A percentile compares a stretch with the other conserved stretches of the same genome.
Evolutionary conservation across 2,888 invertebrate genomes (phyloP).

Genomic region (Thecocarcelia acutangulata): DNA sequence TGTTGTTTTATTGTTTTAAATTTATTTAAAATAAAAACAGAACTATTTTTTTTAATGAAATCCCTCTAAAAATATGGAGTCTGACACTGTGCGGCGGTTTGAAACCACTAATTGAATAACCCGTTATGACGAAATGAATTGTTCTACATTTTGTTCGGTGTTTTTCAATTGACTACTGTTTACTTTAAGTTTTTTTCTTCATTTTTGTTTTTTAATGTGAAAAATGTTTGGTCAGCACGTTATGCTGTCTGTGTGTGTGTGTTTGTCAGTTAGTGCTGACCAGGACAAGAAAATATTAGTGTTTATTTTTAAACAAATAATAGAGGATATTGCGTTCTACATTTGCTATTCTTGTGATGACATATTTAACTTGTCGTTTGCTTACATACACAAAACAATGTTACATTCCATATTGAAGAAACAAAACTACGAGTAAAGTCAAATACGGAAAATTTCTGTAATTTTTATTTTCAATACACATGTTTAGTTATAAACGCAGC

Average conservation of each 20-base stretch:
- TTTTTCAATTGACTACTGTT: constrained; percentile 18
- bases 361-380: neutral
- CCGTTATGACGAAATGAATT: constrained; percentile 4
- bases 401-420: no score
- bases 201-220: constrained; percentile 1
- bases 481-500: no score
- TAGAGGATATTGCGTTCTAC: neutral
- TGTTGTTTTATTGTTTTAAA: no score
- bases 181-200: constrained; percentile 18
- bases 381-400: neutral
- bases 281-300: neutral
- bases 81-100: no score
- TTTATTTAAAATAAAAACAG: no score
- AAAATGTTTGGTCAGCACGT: constrained; percentile 41
- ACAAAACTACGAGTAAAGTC: no score
- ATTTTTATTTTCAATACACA: no score
- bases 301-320: constrained; percentile 17
- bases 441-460: no score
- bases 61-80: no score
- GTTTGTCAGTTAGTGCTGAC: neutral
- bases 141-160: constrained; percentile 3
- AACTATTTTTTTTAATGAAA: no score
- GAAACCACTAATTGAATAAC: no score
- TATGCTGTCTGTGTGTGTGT: neutral
- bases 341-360: neutral